Evolutionary conservation across 2,797 vertebrate species (phyloP).

Genomic region (Leptoclinus maculatus): DNA sequence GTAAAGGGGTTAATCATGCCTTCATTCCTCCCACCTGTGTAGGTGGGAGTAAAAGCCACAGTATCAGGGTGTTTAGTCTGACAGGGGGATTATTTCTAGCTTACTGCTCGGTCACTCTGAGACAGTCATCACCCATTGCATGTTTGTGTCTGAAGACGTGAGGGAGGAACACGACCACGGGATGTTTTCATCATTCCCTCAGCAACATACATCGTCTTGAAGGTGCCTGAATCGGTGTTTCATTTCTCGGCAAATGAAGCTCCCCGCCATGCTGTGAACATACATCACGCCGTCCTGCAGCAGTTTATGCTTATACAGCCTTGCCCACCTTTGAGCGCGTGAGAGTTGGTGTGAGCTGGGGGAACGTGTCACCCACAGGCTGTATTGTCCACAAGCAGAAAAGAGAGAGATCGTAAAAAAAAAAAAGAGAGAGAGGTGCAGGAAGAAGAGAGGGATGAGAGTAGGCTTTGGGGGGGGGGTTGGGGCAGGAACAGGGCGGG

Average conservation of each 20-base stretch:
- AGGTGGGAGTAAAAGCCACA: slow-evolving; percentile 58
- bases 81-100: slow-evolving; percentile 72
- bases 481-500: slow-evolving; percentile 66
- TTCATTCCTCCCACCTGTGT: slow-evolving; percentile 68
- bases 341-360: slow-evolving; percentile 59
- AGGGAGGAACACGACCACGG: background rate
- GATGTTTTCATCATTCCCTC: background rate
- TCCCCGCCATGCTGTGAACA: background rate
- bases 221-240: background rate
- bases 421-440: slow-evolving; percentile 70
- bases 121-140: slow-evolving; percentile 33
- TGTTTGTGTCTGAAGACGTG: no score
- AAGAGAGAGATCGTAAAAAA: slow-evolving; percentile 74
- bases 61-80: slow-evolving; percentile 77
- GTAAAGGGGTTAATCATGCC: slow-evolving; percentile 36
- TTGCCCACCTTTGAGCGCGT: slow-evolving; percentile 40
- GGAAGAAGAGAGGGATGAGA: slow-evolving; percentile 73
- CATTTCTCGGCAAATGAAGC: background rate
- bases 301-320: background rate
- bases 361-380: slow-evolving; percentile 60
- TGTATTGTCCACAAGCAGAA: slow-evolving; percentile 77
- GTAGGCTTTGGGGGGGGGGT: slow-evolving; percentile 70
- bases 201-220: background rate
- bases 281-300: background rate
- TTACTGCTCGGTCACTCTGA: slow-evolving; percentile 44